Conservation (phyloP, 64 coral and sea anemone species). For the Stichodactyla mertensii region DNA sequence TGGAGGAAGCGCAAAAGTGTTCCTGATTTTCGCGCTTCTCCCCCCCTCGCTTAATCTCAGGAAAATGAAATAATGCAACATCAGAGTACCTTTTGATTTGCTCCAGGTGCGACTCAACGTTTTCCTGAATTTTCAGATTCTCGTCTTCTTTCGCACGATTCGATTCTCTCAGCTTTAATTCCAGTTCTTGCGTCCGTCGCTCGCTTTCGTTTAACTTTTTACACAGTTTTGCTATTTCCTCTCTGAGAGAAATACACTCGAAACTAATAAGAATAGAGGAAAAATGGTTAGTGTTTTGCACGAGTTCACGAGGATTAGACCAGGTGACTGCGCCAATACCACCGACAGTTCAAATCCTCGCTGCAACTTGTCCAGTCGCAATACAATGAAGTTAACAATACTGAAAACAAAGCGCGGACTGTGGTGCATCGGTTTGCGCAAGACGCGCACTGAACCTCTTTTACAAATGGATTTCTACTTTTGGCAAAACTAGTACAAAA, state of each 20-base stretch:
- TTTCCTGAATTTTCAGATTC: neutral
- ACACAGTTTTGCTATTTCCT: constrained; percentile 18
- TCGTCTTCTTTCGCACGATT: neutral
- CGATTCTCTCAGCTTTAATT: neutral
- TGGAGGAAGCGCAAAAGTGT: too few relatives aligned
- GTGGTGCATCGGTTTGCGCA: too few relatives aligned
- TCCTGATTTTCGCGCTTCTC: neutral
- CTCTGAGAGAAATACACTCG: constrained; percentile 9
- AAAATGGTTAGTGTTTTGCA: neutral
- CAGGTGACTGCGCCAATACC: too few relatives aligned
- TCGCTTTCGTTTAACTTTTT: constrained; percentile 12
- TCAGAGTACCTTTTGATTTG: constrained; percentile 9
- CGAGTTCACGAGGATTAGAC: too few relatives aligned
- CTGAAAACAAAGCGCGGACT: too few relatives aligned
- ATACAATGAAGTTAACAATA: too few relatives aligned
- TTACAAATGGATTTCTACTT: too few relatives aligned
- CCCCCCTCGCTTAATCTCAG: neutral
- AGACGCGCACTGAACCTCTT: too few relatives aligned
- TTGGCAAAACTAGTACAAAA: too few relatives aligned
- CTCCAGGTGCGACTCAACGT: neutral
- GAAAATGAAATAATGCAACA: neutral
- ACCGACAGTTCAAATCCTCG: too few relatives aligned
- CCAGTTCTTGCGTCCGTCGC: constrained; percentile 3
- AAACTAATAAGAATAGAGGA: neutral
- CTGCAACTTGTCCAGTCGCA: too few relatives aligned